Percentiles rank a stretch among this genome's conserved stretches.
Evolutionary conservation across 2,113 vertebrate genomes (phyloP).

Genomic region (Siphamia tubifer): DNA sequence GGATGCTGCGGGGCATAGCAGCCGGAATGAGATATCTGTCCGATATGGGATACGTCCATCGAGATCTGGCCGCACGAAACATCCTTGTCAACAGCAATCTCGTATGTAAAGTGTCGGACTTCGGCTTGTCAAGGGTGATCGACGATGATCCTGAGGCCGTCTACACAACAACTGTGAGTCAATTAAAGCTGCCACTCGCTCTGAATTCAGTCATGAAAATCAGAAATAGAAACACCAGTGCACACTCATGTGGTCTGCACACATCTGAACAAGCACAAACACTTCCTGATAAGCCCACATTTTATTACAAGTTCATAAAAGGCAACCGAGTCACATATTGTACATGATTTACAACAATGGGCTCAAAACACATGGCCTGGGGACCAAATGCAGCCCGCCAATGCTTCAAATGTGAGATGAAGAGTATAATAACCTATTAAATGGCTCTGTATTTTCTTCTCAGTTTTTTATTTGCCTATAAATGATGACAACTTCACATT

Average conservation of each 20-base stretch:
- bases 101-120: constrained; percentile 99
- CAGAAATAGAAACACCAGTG: background rate
- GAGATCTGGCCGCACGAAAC: constrained; percentile 96
- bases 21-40: constrained; percentile 98
- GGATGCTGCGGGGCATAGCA: constrained; percentile 96
- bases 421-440: too few relatives aligned
- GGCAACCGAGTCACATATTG: too few relatives aligned
- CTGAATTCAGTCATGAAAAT: constrained; percentile 52
- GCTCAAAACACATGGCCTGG: too few relatives aligned
- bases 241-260: constrained; percentile 1
- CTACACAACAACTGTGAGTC: constrained; percentile 97
- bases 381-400: too few relatives aligned
- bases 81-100: constrained; percentile 99
- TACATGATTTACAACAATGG: too few relatives aligned
- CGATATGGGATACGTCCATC: constrained; percentile 98
- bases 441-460: too few relatives aligned
- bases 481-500: too few relatives aligned
- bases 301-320: background rate
- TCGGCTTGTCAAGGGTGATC: constrained; percentile 96
- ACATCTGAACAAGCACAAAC: background rate
- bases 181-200: constrained; percentile 41
- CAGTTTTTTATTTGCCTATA: too few relatives aligned
- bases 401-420: too few relatives aligned
- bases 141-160: constrained; percentile 98
- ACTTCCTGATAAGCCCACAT: background rate